Percentiles rank a stretch among this genome's conserved stretches.
Conservation (phyloP, 1,140 invertebrate genomes). For the Psilanteris sp. region DNA sequence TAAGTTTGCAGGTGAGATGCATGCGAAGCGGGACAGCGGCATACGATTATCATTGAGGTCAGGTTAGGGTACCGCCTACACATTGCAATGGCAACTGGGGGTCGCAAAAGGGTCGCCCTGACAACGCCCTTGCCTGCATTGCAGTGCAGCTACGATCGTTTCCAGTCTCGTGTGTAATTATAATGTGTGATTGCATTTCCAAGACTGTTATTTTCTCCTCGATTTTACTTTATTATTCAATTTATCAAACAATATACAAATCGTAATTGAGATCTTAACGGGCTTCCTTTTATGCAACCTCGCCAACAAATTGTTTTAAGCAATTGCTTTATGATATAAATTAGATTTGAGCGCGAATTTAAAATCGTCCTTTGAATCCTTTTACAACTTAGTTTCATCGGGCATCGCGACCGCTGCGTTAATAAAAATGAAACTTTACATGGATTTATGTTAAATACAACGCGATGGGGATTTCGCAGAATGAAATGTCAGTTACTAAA, state of each 20-base stretch:
- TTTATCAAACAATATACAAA: constrained; percentile 37
- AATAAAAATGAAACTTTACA: no score
- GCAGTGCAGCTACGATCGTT: constrained; percentile 66
- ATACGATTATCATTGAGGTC: constrained; percentile 65
- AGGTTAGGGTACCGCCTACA: constrained; percentile 63
- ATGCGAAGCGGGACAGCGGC: constrained; percentile 51
- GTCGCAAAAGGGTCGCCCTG: constrained; percentile 76
- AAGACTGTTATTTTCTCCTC: constrained; percentile 38
- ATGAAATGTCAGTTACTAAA: no score
- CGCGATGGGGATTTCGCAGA: no score
- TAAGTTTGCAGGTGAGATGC: constrained; percentile 52
- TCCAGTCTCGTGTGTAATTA: constrained; percentile 59
- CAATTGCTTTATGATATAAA: constrained; percentile 3
- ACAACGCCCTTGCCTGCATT: constrained; percentile 79
- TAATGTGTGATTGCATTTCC: constrained; percentile 59
- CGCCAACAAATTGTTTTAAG: constrained; percentile 5
- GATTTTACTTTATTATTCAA: constrained; percentile 53
- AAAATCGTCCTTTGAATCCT: no score
- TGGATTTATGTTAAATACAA: no score
- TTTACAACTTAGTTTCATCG: no score
- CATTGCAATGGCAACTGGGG: constrained; percentile 67
- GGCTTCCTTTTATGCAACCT: constrained; percentile 14
- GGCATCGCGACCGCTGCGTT: no score
- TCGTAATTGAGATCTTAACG: constrained; percentile 45
- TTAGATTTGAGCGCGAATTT: no score